Evolutionary conservation across 2,113 vertebrate genomes (phyloP), one percentile per base, ranked within the genome.

Genomic region (Myrmecobius fasciatus): DNA sequence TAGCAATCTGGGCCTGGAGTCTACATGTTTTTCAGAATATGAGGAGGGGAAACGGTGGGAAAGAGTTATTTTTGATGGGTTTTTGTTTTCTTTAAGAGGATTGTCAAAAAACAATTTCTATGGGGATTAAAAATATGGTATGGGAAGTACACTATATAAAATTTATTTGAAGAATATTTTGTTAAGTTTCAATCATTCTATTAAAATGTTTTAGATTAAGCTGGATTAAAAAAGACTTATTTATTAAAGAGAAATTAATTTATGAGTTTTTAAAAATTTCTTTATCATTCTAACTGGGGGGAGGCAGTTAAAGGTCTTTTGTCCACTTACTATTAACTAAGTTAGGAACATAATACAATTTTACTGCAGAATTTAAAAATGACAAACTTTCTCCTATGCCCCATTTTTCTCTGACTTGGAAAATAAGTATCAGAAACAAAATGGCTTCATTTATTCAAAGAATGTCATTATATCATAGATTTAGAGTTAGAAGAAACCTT

Each of bases 321-420:
- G 4, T 49, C 20, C 20, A 83, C 7, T 8, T 83, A 53, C 91
- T 89, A 95, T 92, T 91, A 93, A 48, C 12, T 93, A 91, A 9
- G 28, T 96, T 67, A 95, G 52, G 48, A 91, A 90, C 31, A 43
- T 91, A 96, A 91, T n/a, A 95, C 17, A 93, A 36, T 91, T 52
- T 52, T 0, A 89, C 8, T 47, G 43, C 49, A 4, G 53, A 53
- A 91, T 49, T 36, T 90, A 8, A 92, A 89, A 95, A 89, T 47
- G 93, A 28, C 89, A 91, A 94, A 94, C 36, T 52, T 20, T 92
- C 25, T 89, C 14, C 25, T 4, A 90, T 53, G 24, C n/a, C 52
- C 17, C 7, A 51, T 20, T 91, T 93, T 43, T 89, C 94, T 53
- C 43, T 52, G 2, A 14, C 52, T 89, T 46, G 56, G 47, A 93